Conservation (phyloP, 2,888 invertebrate genomes). For the Cephus spinipes region DNA sequence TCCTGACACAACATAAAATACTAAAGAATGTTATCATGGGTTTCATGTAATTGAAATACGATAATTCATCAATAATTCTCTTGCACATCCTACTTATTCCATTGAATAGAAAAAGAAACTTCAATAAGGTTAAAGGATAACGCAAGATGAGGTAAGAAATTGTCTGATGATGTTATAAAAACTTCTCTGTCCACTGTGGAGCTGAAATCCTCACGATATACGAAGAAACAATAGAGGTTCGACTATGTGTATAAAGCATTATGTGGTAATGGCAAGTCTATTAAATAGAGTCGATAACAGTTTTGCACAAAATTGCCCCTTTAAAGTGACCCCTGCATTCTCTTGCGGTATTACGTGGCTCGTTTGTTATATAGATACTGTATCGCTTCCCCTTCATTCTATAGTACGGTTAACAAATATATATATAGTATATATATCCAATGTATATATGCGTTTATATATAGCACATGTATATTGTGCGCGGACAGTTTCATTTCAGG, state of each 20-base stretch:
- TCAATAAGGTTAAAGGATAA: neutral
- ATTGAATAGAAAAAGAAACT: neutral
- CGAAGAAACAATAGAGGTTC: neutral
- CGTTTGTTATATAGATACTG: neutral
- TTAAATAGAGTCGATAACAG: neutral
- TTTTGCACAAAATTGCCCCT: neutral
- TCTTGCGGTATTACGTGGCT: neutral
- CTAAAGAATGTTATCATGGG: too few species aligned
- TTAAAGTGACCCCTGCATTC: neutral
- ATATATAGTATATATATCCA: too few species aligned
- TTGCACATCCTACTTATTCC: neutral
- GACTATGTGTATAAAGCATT: neutral
- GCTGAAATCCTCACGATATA: neutral
- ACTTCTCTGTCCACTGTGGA: neutral
- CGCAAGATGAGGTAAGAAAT: neutral
- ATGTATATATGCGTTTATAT: neutral
- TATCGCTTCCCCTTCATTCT: neutral
- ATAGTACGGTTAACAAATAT: neutral
- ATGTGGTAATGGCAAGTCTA: neutral
- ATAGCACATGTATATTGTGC: neutral
- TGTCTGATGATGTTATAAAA: neutral
- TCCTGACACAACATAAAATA: too few species aligned
- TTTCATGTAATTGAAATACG: neutral
- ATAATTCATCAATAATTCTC: neutral
- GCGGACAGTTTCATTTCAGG: neutral